phyloP scores from a whole-genome alignment of 1,140 invertebrate genomes.

The Teleogryllus occipitalis region DNA sequence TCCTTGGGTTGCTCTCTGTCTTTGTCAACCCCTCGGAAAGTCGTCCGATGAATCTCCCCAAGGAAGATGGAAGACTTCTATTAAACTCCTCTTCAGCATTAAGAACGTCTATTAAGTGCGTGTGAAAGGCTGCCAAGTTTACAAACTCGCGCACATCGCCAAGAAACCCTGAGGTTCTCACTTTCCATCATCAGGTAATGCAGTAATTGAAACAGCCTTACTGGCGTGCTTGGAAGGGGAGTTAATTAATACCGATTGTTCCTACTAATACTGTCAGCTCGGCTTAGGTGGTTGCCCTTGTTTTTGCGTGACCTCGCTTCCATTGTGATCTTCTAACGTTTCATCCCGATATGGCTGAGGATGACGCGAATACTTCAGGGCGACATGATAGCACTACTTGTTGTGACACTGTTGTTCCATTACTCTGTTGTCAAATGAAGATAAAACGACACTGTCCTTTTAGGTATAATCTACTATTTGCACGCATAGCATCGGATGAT shows the following conservation, averaged over 20 bases:
- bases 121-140: background rate
- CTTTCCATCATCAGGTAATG: background rate
- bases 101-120: background rate
- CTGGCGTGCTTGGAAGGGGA: background rate
- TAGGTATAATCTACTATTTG: no score
- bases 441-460: no score
- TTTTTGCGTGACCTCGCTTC: no score
- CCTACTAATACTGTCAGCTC: background rate
- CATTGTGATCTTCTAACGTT: no score
- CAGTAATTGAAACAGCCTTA: background rate
- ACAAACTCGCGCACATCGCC: background rate
- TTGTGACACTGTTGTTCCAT: no score
- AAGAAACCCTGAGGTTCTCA: background rate
- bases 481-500: no score
- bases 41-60: background rate
- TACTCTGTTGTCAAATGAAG: no score
- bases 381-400: no score
- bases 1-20: background rate
- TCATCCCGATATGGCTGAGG: no score
- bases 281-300: no score
- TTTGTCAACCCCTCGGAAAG: background rate
- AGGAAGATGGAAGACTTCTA: background rate
- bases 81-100: background rate
- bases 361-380: no score
- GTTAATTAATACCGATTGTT: conserved; percentile 1